These are phyloP conservation scores for Peromyscus eremicus DNA, from an alignment of 2,797 vertebrate species.

Conservation along the genomic window DNA sequence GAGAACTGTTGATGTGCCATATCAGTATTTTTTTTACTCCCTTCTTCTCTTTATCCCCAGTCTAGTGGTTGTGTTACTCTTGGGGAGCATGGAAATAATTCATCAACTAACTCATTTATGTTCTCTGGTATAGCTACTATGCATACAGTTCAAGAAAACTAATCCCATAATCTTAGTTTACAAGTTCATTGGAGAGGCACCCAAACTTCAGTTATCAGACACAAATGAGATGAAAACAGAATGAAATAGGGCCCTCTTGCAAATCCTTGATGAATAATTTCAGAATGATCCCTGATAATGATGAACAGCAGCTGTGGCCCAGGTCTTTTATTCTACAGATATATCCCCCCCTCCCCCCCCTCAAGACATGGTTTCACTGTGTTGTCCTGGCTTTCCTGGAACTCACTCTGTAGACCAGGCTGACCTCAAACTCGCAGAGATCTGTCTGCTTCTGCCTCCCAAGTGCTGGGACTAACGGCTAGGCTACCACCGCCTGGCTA, in stretches of 20 bases:
- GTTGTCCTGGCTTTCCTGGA: background rate
- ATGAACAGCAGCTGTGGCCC: background rate
- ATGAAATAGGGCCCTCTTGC: background rate
- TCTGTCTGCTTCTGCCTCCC: background rate
- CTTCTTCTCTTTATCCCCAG: background rate
- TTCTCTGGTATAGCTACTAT: slow-evolving; percentile 5
- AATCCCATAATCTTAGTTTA: slow-evolving; percentile 32
- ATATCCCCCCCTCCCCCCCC: too few species aligned
- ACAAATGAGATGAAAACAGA: slow-evolving; percentile 48
- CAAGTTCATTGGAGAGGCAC: slow-evolving; percentile 1
- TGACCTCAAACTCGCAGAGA: background rate
- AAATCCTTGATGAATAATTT: slow-evolving; percentile 16
- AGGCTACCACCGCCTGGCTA: background rate
- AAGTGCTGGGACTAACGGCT: background rate
- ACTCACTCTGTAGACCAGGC: background rate
- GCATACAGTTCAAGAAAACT: background rate
- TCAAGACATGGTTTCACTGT: background rate
- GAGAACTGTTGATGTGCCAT: background rate
- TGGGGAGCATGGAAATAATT: slow-evolving; percentile 16
- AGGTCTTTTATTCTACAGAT: background rate
- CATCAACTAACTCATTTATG: background rate
- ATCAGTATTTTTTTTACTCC: slow-evolving; percentile 9
- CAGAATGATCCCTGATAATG: background rate
- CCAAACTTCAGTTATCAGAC: background rate
- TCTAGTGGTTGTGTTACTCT: background rate